Conservation (phyloP, 2,888 invertebrate genomes). For the Teleiodes luculella region DNA sequence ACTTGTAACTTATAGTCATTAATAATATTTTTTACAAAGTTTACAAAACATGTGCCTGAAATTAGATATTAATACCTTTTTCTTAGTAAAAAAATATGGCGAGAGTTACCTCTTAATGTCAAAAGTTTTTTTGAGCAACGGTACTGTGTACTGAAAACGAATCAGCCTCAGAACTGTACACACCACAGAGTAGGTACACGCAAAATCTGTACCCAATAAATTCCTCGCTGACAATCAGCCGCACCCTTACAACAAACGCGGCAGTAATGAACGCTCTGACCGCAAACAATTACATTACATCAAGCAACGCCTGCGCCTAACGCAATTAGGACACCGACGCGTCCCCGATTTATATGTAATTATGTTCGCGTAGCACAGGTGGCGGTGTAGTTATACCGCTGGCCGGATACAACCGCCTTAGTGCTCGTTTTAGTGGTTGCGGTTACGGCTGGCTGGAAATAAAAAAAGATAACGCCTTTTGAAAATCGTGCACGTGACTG, state of each 20-base stretch:
- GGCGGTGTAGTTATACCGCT: slow-evolving; percentile 4
- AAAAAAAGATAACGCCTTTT: background rate
- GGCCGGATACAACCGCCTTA: background rate
- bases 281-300: slow-evolving; percentile 53
- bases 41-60: no score
- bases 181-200: no score
- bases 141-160: no score
- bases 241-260: slow-evolving; percentile 17
- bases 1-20: no score
- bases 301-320: slow-evolving; percentile 42
- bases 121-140: no score
- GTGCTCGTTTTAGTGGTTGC: background rate
- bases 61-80: no score
- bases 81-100: no score
- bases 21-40: no score
- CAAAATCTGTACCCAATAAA: no score
- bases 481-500: background rate
- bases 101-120: no score
- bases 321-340: slow-evolving; percentile 41
- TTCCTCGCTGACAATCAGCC: slow-evolving; percentile 9
- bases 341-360: slow-evolving; percentile 41
- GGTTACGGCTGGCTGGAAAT: background rate
- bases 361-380: slow-evolving; percentile 24
- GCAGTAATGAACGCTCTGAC: slow-evolving; percentile 34
- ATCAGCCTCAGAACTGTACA: no score